Percentiles rank a stretch among this genome's conserved stretches.
Conservation (phyloP, 1,140 invertebrate genomes). For the Neotoxoptera formosana region DNA sequence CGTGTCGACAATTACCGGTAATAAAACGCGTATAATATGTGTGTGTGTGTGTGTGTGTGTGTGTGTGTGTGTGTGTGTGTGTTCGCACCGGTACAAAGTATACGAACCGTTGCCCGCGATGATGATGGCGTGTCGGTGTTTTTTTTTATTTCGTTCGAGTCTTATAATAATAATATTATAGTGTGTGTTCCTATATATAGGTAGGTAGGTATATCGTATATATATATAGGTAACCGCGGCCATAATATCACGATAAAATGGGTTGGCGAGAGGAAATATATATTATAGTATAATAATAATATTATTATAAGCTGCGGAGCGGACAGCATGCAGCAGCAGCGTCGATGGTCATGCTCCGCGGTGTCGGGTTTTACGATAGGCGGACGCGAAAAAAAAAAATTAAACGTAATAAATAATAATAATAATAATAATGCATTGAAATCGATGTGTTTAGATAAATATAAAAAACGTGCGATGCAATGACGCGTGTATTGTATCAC, state of each 20-base stretch:
- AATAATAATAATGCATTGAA: background rate
- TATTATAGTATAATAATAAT: background rate
- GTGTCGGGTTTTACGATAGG: background rate
- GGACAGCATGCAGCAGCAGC: too few relatives aligned
- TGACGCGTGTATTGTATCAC: background rate
- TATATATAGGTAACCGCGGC: background rate
- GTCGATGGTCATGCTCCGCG: background rate
- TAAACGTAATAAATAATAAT: background rate
- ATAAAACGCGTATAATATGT: background rate
- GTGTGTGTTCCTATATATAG: background rate
- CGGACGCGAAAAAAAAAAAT: background rate
- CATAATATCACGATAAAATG: background rate
- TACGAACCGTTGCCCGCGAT: background rate
- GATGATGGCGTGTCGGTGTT: background rate
- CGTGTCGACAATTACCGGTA: slow-evolving; percentile 8
- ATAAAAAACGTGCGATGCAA: background rate
- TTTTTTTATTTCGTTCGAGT: background rate
- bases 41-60: background rate
- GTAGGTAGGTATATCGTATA: too few relatives aligned
- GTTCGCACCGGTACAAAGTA: background rate
- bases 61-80: background rate
- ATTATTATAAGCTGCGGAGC: background rate
- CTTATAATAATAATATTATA: background rate
- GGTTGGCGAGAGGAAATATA: background rate
- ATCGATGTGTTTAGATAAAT: background rate